Base-by-base conservation (phyloP, 1,140 invertebrate genomes). In the Trialeurodes vaporariorum region DNA sequence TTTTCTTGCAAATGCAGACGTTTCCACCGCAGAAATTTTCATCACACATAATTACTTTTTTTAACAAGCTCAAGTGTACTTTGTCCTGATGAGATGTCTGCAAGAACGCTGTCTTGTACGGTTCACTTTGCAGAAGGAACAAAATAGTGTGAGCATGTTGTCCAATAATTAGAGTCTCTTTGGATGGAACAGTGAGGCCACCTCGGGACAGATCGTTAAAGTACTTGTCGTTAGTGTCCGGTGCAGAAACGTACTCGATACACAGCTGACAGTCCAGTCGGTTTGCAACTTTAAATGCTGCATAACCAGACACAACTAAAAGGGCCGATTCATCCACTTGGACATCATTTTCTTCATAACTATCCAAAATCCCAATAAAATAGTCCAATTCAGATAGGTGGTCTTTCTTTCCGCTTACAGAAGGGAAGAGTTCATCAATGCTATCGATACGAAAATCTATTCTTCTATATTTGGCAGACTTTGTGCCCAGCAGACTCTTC, bases 391-490 rank as follows among this genome's bases (percentile, higher is more conserved):
- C 34, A 17, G 34, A 49, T 17, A 9, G 34, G n/a, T n/a, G n/a
- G n/a, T n/a, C n/a, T n/a, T n/a, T n/a, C n/a, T n/a, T n/a, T n/a
- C n/a, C n/a, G n/a, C n/a, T n/a, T n/a, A n/a, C n/a, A n/a, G n/a
- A n/a, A 21, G 27, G 26, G 13, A 26, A 34, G 12, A 63, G 9
- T 25, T 63, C 25, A 9, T 23, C 25, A 2, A 63, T 22, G 9
- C 17, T 25, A 9, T 63, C 22, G 17, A 63, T 25, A 22, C 24
- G 27, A 25, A 64, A 64, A 2, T 9, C 2, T 21, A 64, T 11
- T n/a, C 34, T 27, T 5, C 63, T 27, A 64, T 27, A 63, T 26
- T 63, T 23, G 21, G 62, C 62, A 22, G 62, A 63, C 25, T 25
- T 22, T 17, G 27, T 21, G 5, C 62, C 62, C 25, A 63, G 27